A percentile compares a stretch with the other conserved stretches of the same genome.
phyloP scores from a whole-genome alignment of 2,797 vertebrate genomes.

The Odontamblyopus lacepedii region DNA sequence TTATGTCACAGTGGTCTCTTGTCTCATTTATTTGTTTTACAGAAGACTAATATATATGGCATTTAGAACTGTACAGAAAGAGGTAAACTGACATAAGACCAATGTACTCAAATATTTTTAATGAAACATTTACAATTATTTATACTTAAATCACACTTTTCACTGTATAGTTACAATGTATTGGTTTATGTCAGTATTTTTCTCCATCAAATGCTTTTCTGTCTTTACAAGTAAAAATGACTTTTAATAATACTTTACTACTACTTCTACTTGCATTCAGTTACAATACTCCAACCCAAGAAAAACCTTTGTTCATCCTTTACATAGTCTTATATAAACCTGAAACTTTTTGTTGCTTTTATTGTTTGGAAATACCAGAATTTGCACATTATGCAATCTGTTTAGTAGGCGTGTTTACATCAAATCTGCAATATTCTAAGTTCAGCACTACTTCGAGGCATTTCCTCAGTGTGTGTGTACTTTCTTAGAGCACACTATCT shows the following conservation, averaged over 20 bases:
- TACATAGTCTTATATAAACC: too few relatives aligned
- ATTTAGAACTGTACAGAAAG: constrained; percentile 12
- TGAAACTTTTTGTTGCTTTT: not conserved
- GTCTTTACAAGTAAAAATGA: too few relatives aligned
- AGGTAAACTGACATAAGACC: not conserved
- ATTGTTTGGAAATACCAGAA: not conserved
- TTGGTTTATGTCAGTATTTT: too few relatives aligned
- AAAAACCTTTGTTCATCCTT: not conserved
- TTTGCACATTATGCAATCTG: too few relatives aligned
- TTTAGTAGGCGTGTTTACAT: constrained; percentile 27
- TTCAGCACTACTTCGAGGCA: not conserved
- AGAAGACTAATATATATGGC: constrained; percentile 20
- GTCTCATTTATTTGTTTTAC: constrained; percentile 36
- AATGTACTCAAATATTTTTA: not conserved
- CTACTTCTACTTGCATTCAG: not conserved
- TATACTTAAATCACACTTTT: too few relatives aligned
- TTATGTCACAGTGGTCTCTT: constrained; percentile 10
- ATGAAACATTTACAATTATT: too few relatives aligned
- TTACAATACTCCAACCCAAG: not conserved
- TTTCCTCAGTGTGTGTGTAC: not conserved
- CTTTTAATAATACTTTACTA: not conserved
- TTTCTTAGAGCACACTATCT: not conserved
- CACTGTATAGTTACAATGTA: too few relatives aligned
- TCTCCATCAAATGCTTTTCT: too few relatives aligned
- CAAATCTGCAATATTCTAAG: not conserved